These are phyloP conservation scores for Ptyas mucosa DNA, from an alignment of 2,113 vertebrate species.

Conservation along the genomic window DNA sequence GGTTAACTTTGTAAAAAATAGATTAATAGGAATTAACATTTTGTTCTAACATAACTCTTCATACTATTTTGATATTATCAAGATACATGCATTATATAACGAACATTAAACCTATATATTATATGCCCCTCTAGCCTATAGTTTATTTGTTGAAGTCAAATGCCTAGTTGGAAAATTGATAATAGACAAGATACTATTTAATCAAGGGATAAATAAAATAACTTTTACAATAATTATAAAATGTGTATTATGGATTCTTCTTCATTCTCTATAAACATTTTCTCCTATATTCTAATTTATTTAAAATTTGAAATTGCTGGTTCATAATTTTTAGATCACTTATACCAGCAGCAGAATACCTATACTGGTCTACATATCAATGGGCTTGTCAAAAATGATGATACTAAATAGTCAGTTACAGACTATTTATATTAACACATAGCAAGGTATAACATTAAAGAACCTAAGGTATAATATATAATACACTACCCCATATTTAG, in stretches of 20 bases:
- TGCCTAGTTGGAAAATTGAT: neutral
- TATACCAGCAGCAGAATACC: neutral
- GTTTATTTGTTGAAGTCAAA: neutral
- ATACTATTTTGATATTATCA: neutral
- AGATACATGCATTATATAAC: neutral
- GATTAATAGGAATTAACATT: neutral
- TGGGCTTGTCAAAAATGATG: slow-evolving; percentile 11
- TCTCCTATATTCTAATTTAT: neutral
- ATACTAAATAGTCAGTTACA: neutral
- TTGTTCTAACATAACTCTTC: neutral
- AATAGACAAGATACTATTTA: neutral
- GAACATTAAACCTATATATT: neutral
- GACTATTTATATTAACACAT: neutral
- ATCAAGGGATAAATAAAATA: neutral
- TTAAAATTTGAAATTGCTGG: neutral
- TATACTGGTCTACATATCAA: slow-evolving; percentile 1
- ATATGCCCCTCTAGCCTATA: neutral
- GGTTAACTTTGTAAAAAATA: neutral
- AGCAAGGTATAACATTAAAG: neutral
- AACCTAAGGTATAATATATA: slow-evolving; percentile 2
- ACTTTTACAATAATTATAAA: neutral
- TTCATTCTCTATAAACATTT: neutral
- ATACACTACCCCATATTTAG: neutral
- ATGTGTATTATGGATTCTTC: neutral
- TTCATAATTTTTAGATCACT: neutral